Percentiles rank a stretch among this genome's conserved stretches.
These are phyloP conservation scores for Akabosia matsudoensis DNA, from an alignment of 1,140 invertebrate species.

Conservation along the genomic window DNA sequence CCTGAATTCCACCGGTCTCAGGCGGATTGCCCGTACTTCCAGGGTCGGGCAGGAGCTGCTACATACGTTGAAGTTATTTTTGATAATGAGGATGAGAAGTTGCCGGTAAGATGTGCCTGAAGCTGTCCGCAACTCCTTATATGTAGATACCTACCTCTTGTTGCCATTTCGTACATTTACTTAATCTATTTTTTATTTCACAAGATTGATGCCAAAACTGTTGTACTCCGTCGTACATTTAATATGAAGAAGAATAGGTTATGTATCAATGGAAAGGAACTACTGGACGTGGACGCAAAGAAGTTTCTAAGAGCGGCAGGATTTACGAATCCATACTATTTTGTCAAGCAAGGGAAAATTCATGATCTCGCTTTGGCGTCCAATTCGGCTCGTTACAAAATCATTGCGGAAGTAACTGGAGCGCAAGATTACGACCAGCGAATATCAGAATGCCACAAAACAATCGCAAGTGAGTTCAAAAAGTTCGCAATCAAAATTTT, in stretches of 20 bases:
- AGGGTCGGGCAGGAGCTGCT: not conserved
- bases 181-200: not conserved
- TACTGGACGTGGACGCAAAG: slow-evolving; percentile 2
- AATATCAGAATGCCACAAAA: not conserved
- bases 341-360: slow-evolving; percentile 36
- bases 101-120: too few relatives aligned
- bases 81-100: slow-evolving; percentile 34
- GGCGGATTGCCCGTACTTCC: not conserved
- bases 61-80: slow-evolving; percentile 37
- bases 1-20: slow-evolving; percentile 1
- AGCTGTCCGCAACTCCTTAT: too few relatives aligned
- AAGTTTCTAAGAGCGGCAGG: slow-evolving; percentile 29
- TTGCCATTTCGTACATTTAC: not conserved
- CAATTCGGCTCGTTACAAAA: slow-evolving; percentile 27
- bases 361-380: slow-evolving; percentile 13
- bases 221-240: slow-evolving; percentile 26
- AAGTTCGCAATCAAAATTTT: too few relatives aligned
- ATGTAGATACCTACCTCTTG: too few relatives aligned
- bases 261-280: slow-evolving; percentile 28
- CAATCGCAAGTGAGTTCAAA: not conserved
- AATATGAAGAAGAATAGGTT: slow-evolving; percentile 31
- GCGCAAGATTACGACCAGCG: slow-evolving; percentile 1
- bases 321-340: slow-evolving; percentile 35
- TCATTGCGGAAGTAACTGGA: slow-evolving; percentile 31
- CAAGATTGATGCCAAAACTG: slow-evolving; percentile 25